phyloP scores from a whole-genome alignment of 1,140 invertebrate genomes.

The Phenacoccus solenopsis region DNA sequence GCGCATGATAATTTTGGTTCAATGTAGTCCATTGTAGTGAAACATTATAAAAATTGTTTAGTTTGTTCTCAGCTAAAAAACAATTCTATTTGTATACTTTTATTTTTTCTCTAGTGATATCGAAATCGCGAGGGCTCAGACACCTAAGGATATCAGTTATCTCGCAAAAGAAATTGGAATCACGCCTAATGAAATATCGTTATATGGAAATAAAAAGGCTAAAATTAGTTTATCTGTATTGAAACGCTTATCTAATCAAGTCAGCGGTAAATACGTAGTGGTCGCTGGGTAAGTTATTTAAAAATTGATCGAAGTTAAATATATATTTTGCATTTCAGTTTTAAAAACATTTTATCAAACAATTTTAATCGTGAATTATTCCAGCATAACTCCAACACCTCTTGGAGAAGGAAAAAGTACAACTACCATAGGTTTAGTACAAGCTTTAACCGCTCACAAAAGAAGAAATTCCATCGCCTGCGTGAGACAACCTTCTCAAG shows the following conservation, averaged over 20 bases:
- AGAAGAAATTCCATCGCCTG: conserved; percentile 84
- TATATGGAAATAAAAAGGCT: conserved; percentile 89
- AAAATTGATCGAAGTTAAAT: too few relatives aligned
- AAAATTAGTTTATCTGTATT: conserved; percentile 81
- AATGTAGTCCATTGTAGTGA: background rate
- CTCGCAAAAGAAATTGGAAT: conserved; percentile 80
- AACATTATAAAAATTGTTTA: too few relatives aligned
- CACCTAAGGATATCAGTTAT: conserved; percentile 66
- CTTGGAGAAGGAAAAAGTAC: conserved; percentile 97
- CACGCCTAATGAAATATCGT: conserved; percentile 61
- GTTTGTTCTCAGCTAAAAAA: too few relatives aligned
- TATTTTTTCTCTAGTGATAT: conserved; percentile 55
- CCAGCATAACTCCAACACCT: conserved; percentile 82
- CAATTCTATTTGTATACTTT: conserved; percentile 4
- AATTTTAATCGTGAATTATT: conserved; percentile 35
- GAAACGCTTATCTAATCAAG: conserved; percentile 52
- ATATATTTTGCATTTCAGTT: too few relatives aligned
- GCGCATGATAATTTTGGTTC: too few relatives aligned
- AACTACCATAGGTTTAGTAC: conserved; percentile 83
- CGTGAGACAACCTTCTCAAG: conserved; percentile 95
- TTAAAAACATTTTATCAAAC: background rate
- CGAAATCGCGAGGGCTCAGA: conserved; percentile 71
- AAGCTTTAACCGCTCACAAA: conserved; percentile 77
- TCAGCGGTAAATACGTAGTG: conserved; percentile 84
- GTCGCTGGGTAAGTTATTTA: conserved; percentile 66